Base-by-base conservation (phyloP, 2,113 vertebrate genomes). In the Ardeotis arabs region DNA sequence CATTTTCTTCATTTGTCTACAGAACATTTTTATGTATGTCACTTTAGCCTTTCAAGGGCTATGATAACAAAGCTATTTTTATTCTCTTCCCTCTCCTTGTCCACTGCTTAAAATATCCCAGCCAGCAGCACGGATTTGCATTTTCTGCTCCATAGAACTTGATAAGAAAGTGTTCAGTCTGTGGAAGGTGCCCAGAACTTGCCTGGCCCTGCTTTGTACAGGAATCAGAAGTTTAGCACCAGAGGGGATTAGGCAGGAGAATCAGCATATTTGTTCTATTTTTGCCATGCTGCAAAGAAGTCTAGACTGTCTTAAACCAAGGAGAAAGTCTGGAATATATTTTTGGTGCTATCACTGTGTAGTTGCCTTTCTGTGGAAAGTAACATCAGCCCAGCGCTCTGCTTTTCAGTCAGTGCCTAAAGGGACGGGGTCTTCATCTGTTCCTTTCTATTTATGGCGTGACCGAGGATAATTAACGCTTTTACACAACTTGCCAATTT, bases 1-100 rank as follows among this genome's bases (percentile, higher is more conserved):
- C 2, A 18, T 95, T 78, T 89, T 84, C 8, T 19, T 24, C 35
- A 64, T 68, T 79, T 66, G 72, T 58, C 64, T 67, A 21, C 12
- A 44, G 60, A 87, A 79, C 10, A 47, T 22, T 67, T 89, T 83
- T 17, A 72, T 82, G 5, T 44, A 24, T 70, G 39, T 84, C 81
- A 82, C 62, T 93, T 63, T 55, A 1, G 1, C 69, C 58, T 91
- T 82, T 82, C 90, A 90, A 90, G 39, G 62, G 31, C 74, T 78
- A 17, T 73, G 84, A 76, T 91, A 82, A 93, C 52, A 64, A 75
- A 79, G 25, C 62, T 91, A 93, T 89, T 94, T 96, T 91, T 91
- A 93, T 72, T 94, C 62, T 89, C 21, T 77, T 67, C 45, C 68
- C 52, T 95, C 15, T 91, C n/a, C 15, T 89, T 44, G 60, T 72